Evolutionary conservation across 2,797 vertebrate species (phyloP).

Genomic region (Micromesistius poutassou): DNA sequence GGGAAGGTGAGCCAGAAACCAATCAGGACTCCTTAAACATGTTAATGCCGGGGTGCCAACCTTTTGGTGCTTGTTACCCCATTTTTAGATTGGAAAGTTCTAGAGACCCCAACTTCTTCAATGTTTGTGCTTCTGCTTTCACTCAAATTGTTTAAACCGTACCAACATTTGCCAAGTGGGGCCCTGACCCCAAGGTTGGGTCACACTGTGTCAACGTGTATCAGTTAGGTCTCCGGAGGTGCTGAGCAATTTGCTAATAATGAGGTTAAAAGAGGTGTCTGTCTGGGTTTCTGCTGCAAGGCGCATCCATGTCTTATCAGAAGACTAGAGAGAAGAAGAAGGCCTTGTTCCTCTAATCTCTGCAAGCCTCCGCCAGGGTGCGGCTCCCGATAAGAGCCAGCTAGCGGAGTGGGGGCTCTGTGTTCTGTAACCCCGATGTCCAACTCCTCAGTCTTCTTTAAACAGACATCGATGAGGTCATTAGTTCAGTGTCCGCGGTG

Average conservation of each 20-base stretch:
- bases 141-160: not conserved
- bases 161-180: not conserved
- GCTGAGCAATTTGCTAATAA: not conserved
- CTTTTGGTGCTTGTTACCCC: not conserved
- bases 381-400: not conserved
- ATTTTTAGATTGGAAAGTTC: not conserved
- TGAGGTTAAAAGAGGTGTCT: not conserved
- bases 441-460: not conserved
- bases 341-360: not conserved
- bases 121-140: not conserved
- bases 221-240: not conserved
- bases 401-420: not conserved
- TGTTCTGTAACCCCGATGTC: no score
- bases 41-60: not conserved
- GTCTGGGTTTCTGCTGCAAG: not conserved
- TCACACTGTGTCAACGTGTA: not conserved
- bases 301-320: not conserved
- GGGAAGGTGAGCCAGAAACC: conserved; percentile 76
- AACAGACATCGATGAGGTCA: not conserved
- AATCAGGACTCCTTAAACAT: not conserved
- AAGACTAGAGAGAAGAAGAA: not conserved
- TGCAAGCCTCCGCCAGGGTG: not conserved
- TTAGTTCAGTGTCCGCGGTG: not conserved
- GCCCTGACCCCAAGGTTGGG: not conserved
- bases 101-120: not conserved